Percentiles rank a stretch among this genome's conserved stretches.
phyloP scores from a whole-genome alignment of 2,888 invertebrate genomes.

The Nyleta sp. region DNA sequence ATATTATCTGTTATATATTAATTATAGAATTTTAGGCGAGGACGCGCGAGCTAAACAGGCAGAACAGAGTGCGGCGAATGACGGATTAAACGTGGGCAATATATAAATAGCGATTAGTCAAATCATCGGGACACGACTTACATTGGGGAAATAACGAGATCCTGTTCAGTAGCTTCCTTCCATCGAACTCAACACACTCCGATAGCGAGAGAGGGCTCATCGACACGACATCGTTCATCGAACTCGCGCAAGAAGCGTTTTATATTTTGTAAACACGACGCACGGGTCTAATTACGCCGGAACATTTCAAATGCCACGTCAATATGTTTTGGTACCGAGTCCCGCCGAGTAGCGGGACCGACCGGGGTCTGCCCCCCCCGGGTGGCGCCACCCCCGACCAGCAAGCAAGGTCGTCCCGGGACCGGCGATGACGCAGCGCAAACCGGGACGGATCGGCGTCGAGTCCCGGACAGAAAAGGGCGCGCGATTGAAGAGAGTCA shows the following conservation, averaged over 20 bases:
- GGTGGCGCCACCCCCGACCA: too few species aligned
- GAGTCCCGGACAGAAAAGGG: too few species aligned
- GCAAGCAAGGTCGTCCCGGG: too few species aligned
- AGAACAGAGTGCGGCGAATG: conserved; percentile 57
- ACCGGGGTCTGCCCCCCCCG: too few species aligned
- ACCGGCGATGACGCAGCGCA: too few species aligned
- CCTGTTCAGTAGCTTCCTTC: conserved; percentile 48
- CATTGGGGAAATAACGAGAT: conserved; percentile 27
- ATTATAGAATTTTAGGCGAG: too few species aligned
- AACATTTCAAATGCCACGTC: background rate
- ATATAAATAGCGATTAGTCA: conserved; percentile 76
- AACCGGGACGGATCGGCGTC: too few species aligned
- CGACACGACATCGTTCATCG: too few species aligned
- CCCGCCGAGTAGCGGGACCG: too few species aligned
- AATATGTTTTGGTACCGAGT: background rate
- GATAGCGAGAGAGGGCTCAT: conserved; percentile 35
- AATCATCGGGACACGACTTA: conserved; percentile 73
- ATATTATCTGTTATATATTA: too few species aligned
- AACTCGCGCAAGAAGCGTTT: conserved; percentile 58
- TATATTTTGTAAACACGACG: too few species aligned
- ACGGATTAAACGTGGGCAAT: conserved; percentile 77
- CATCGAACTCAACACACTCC: background rate
- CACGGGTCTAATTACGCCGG: conserved; percentile 19
- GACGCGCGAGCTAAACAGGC: conserved; percentile 59
- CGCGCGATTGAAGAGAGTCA: too few species aligned